Conservation (phyloP, 2,888 invertebrate species). For the Eupithecia dodoneata region DNA sequence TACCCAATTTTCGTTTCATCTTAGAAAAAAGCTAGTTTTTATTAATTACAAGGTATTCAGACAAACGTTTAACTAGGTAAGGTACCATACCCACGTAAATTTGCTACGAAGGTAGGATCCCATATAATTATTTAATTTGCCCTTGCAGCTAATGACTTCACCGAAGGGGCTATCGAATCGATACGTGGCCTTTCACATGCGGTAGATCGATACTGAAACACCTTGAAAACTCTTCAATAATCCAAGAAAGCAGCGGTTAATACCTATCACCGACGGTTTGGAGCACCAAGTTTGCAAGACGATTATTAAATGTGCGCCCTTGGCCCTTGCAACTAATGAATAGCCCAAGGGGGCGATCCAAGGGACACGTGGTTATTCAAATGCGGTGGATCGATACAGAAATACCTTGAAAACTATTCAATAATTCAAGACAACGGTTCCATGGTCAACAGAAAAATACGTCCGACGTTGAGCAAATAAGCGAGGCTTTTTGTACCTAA, state of each 20-base stretch:
- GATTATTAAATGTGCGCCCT: neutral
- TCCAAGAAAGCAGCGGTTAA: slow-evolving; percentile 31
- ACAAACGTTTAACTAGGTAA: neutral
- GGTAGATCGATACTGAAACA: slow-evolving; percentile 36
- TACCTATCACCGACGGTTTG: neutral
- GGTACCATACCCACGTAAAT: neutral
- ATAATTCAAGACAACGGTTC: slow-evolving; percentile 39
- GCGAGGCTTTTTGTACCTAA: neutral
- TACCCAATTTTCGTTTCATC: too few species aligned
- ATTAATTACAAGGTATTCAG: neutral
- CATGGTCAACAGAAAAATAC: slow-evolving; percentile 35
- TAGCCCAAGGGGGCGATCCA: neutral
- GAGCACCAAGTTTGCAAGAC: neutral
- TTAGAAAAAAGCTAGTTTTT: too few species aligned
- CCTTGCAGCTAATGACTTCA: slow-evolving; percentile 6
- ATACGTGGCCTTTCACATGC: slow-evolving; percentile 30
- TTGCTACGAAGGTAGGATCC: neutral
- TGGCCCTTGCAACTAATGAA: neutral
- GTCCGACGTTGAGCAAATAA: slow-evolving; percentile 18
- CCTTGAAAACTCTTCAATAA: slow-evolving; percentile 43
- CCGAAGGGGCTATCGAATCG: neutral
- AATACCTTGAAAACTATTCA: slow-evolving; percentile 40
- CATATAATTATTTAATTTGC: neutral
- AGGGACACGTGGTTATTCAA: slow-evolving; percentile 24
- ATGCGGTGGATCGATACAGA: slow-evolving; percentile 35